Conservation (phyloP, 1,140 invertebrate genomes). For the Oedothorax gibbosus region DNA sequence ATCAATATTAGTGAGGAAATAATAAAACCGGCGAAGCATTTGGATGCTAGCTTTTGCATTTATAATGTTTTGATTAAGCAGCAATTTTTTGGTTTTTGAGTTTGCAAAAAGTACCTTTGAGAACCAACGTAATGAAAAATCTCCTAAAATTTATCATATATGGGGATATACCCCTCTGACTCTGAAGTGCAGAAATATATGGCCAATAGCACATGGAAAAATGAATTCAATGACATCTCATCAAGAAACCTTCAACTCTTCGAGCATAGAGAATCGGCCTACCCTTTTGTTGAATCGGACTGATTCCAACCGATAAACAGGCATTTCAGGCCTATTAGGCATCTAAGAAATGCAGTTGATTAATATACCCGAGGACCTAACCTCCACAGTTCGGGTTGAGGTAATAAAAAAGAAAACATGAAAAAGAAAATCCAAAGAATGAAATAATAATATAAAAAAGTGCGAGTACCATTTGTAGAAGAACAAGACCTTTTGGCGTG, state of each 20-base stretch:
- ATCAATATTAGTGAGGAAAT: too few species aligned
- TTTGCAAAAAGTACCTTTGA: too few species aligned
- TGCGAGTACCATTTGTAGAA: neutral
- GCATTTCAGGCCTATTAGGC: slow-evolving; percentile 46
- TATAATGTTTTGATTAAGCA: too few species aligned
- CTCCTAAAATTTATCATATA: too few species aligned
- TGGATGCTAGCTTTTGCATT: too few species aligned
- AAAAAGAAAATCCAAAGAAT: slow-evolving; percentile 13
- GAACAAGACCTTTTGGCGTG: neutral
- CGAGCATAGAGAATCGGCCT: slow-evolving; percentile 21
- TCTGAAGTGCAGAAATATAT: neutral
- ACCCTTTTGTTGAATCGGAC: neutral
- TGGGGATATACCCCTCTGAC: too few species aligned
- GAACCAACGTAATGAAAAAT: too few species aligned
- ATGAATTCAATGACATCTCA: slow-evolving; percentile 22
- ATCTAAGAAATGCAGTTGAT: slow-evolving; percentile 21
- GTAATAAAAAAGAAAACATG: slow-evolving; percentile 14
- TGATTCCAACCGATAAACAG: slow-evolving; percentile 44
- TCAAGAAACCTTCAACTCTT: slow-evolving; percentile 17
- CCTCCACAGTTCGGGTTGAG: slow-evolving; percentile 9
- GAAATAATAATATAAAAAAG: neutral
- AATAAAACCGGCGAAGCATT: too few species aligned
- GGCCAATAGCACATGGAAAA: slow-evolving; percentile 6
- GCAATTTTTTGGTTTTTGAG: too few species aligned
- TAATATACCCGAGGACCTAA: slow-evolving; percentile 46